Base-by-base conservation (phyloP, 2,888 invertebrate genomes). In the Tortrix viridana region DNA sequence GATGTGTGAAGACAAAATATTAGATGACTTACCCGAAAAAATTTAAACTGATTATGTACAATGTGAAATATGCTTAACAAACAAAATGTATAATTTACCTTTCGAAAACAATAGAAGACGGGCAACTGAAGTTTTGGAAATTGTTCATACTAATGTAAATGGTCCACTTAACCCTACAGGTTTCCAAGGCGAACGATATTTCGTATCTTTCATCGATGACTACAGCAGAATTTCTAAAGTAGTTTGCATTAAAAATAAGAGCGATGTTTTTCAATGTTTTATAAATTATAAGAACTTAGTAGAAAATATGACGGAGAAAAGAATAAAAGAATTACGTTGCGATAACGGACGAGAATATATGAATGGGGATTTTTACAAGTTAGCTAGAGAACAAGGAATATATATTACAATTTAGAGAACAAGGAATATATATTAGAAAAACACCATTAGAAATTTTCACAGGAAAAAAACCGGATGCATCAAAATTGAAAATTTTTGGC, bases 51-150 rank as follows among this genome's bases (percentile, higher is more conserved):
- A 66, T 43, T 66, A 63, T 60, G 32, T 68, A 12, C 64, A 65
- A 38, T 66, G 67, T 62, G 62, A 49, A 1, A 69, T 49, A 37
- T 68, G 67, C 56, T 57, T 68, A 14, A 57, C 67, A 64, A 70
- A 69, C 52, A 70, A 70, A 65, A 69, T 70, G 67, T 65, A 66
- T 62, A 69, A 68, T 52, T 61, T 70, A 66, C 65, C 68, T 16
- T 71, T 71, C 60, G 2, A 63, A 18, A 71, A 71, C 59, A 69
- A 67, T 43, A 12, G 69, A 60, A 32, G 23, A 52, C 60, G 56
- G 48, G 57, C 70, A n/a, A 22, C 44, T 1, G 62, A 65, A 18
- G 65, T 69, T 49, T 37, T 71, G 58, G 58, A 72, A 46, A 63
- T 70, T 6, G 62, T 69, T 19, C 69, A 70, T 32, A 67, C 67